These are phyloP conservation scores for Drymodes brunneopygia DNA, from an alignment of 2,113 vertebrate genomes.

Conservation along the genomic window DNA sequence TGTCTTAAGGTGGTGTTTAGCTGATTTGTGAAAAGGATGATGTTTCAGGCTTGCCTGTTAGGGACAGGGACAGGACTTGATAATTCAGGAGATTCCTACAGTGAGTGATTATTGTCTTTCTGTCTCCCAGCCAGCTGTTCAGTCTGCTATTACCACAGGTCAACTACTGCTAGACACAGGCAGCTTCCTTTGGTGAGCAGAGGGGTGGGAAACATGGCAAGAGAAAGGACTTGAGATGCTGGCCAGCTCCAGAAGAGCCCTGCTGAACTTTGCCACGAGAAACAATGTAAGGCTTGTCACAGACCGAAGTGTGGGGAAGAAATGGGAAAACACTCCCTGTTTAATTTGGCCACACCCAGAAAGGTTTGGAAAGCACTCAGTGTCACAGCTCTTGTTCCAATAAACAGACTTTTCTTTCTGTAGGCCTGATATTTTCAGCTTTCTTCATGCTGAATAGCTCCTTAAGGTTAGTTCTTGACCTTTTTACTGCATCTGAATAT, in stretches of 20 bases:
- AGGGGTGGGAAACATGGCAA: neutral
- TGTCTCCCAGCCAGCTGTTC: neutral
- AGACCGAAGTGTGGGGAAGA: neutral
- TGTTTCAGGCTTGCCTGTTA: neutral
- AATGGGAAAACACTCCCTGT: neutral
- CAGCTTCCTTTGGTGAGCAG: neutral
- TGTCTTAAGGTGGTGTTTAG: neutral
- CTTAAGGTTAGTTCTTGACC: neutral
- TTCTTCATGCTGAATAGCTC: neutral
- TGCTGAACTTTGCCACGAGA: neutral
- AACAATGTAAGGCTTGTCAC: accelerated
- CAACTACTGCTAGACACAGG: neutral
- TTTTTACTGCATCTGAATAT: neutral
- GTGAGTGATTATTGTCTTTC: neutral
- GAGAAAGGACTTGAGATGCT: neutral
- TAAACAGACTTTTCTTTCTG: neutral
- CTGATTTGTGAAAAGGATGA: neutral
- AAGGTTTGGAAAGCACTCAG: neutral
- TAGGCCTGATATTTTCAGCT: neutral
- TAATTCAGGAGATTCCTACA: neutral
- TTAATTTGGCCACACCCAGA: neutral
- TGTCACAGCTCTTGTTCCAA: neutral
- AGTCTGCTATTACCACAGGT: neutral
- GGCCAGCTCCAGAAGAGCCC: neutral
- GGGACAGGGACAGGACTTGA: neutral